phyloP scores from a whole-genome alignment of 2,113 vertebrate genomes.

The Puffinus mauretanicus region DNA sequence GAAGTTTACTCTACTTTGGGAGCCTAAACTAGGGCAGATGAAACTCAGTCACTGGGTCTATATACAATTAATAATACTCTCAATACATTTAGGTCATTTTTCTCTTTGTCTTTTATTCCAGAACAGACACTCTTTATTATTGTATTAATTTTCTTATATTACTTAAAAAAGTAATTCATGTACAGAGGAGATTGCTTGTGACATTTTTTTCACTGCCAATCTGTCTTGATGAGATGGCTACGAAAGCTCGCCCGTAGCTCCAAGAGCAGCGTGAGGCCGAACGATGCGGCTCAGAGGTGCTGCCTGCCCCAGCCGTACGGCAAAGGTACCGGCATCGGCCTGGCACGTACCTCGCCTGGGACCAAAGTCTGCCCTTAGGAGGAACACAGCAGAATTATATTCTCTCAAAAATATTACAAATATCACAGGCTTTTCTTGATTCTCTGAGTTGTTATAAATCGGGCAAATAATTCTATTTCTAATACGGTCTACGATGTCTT shows the following conservation, averaged over 20 bases:
- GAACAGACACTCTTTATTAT: not conserved
- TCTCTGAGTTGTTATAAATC: not conserved
- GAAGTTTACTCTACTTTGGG: not conserved
- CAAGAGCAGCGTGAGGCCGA: not conserved
- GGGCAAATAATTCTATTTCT: not conserved
- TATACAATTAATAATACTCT: not conserved
- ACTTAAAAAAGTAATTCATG: not conserved
- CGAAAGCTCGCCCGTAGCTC: not conserved
- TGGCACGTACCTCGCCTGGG: not conserved
- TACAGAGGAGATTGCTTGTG: not conserved
- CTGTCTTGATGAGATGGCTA: not conserved
- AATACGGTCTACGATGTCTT: not conserved
- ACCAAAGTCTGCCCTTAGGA: not conserved
- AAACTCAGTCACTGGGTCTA: not conserved
- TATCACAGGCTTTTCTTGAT: not conserved
- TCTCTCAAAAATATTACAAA: not conserved
- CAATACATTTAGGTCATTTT: not conserved
- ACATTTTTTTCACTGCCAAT: not conserved
- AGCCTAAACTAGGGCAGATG: not conserved
- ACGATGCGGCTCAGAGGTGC: not conserved
- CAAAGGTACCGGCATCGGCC: not conserved
- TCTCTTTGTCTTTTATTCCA: not conserved
- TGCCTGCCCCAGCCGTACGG: accelerated
- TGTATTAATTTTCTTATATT: not conserved
- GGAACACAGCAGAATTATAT: not conserved